Conservation (phyloP, 2,888 invertebrate genomes). For the Gari tellinella region DNA sequence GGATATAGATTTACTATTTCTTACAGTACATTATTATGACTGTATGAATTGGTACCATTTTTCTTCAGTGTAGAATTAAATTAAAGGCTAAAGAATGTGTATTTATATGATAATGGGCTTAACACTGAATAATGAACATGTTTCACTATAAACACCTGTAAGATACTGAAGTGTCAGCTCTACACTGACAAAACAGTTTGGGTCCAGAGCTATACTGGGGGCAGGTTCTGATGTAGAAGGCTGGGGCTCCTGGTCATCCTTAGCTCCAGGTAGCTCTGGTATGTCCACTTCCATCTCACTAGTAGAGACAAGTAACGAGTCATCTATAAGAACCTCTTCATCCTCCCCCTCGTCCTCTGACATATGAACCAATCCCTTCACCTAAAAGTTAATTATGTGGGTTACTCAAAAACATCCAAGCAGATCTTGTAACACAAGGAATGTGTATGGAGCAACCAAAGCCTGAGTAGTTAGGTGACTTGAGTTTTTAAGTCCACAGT, state of each 20-base stretch:
- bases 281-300: constrained; percentile 4
- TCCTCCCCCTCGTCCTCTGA: constrained; percentile 45
- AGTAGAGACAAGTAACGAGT: constrained; percentile 40
- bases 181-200: constrained; percentile 23
- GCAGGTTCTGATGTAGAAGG: not conserved
- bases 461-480: too few species aligned
- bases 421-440: not conserved
- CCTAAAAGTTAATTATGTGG: constrained; percentile 19
- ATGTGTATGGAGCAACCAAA: too few species aligned
- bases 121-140: not conserved
- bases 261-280: not conserved
- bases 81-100: too few species aligned
- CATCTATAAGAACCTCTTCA: constrained; percentile 44
- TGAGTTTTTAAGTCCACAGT: too few species aligned
- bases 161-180: constrained; percentile 70
- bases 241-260: not conserved
- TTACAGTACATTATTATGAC: too few species aligned
- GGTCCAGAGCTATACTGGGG: too few species aligned
- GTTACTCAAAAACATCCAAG: not conserved
- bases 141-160: constrained; percentile 52
- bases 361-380: constrained; percentile 50
- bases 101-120: too few species aligned
- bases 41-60: too few species aligned
- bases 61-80: too few species aligned
- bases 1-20: too few species aligned